Base-by-base conservation (phyloP, 2,797 vertebrate species). In the Amphiprion clarkii region DNA sequence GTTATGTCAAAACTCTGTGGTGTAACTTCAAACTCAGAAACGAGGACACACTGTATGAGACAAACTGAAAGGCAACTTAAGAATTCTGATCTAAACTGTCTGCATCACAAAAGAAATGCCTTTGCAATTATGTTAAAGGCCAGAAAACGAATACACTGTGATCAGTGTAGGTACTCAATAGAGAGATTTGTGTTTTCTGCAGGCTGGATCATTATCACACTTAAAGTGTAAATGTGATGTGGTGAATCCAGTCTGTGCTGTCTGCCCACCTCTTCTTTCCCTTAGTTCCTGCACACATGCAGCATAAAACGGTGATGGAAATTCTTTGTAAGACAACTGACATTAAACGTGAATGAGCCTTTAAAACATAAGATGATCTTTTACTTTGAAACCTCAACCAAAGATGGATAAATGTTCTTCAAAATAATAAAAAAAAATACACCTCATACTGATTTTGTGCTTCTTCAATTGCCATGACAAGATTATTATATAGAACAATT, bases 151-250 rank as follows among this genome's bases (percentile, higher is more conserved):
- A 76, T 57, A 54, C 44, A 55, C 14, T 68, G 21, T 58, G 55
- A 54, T 71, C 40, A 19, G 33, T 83, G 79, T 53, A 82, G 83
- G 81, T 79, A 83, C 83, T 82, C 67, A 59, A 42, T 53, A 65
- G 33, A 77, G 39, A 77, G 27, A 78, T 39, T 27, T 71, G 60
- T 83, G 60, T 46, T 73, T 68, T 61, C 25, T 69, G 12, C 70
- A 51, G 33, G 69, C 51, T 55, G 31, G 17, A 68, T 54, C 60
- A 63, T 75, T 49, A 54, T 57, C 12, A 53, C 51, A 61, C n/a
- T 39, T 59, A 49, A 16, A 77, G 33, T 33, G 55, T 44, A 65
- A 59, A 68, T 11, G 5, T 29, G 27, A 23, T 82, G 74, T 23
- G 25, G 53, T 68, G 29, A 60, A 42, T 27, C 53, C 62, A 17